Percentiles rank a stretch among this genome's conserved stretches.
Conservation (phyloP, 2,888 invertebrate species). For the Volucella inflata region DNA sequence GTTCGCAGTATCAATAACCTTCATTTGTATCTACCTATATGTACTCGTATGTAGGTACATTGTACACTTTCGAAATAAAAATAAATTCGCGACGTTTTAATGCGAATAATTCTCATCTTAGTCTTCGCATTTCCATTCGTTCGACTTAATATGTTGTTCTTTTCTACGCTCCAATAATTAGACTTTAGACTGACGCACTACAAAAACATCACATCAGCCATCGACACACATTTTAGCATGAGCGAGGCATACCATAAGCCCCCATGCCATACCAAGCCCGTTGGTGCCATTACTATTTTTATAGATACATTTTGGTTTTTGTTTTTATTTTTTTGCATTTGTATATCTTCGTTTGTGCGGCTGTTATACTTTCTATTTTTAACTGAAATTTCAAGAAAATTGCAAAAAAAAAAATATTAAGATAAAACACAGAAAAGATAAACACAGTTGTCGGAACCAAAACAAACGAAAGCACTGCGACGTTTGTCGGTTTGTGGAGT, state of each 20-base stretch:
- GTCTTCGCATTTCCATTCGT: conserved; percentile 3
- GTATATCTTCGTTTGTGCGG: conserved; percentile 11
- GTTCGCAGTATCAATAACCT: neutral
- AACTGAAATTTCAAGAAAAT: conserved; percentile 12
- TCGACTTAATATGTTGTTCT: conserved; percentile 19
- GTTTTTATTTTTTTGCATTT: conserved; percentile 37
- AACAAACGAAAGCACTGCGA: conserved; percentile 29
- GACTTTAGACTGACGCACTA: conserved; percentile 41
- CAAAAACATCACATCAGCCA: conserved; percentile 35
- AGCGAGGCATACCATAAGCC: conserved; percentile 20
- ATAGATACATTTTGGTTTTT: conserved; percentile 10
- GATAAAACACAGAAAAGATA: conserved; percentile 10
- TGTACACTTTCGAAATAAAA: neutral
- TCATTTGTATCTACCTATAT: neutral
- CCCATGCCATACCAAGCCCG: neutral
- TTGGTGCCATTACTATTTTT: conserved; percentile 40
- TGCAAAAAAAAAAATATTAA: neutral
- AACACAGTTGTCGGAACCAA: conserved; percentile 13
- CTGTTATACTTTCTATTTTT: conserved; percentile 62
- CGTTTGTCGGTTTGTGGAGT: conserved; percentile 2
- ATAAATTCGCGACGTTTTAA: conserved; percentile 2
- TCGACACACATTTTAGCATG: conserved; percentile 60
- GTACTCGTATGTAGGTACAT: too few relatives aligned
- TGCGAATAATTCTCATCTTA: too few relatives aligned
- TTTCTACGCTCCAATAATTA: conserved; percentile 54